Evolutionary conservation across 1,140 invertebrate genomes (phyloP), one percentile per base, ranked within the genome.

Genomic region (Rhopalosiphum padi): DNA sequence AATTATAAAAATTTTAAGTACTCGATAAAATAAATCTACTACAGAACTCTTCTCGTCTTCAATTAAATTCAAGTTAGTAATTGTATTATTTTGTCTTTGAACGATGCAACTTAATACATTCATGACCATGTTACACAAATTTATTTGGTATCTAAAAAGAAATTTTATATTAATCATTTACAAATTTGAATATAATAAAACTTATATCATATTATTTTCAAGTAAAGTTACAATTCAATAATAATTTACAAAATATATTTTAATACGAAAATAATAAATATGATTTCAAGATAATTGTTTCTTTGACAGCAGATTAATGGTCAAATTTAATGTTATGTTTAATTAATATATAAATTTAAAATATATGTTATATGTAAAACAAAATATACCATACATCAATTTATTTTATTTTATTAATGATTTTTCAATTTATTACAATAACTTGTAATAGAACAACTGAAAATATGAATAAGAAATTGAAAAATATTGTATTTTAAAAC

Each of bases 61-160:
- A 55, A 93, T 53, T 53, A 37, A 43, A 51, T 86, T 86, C 51
- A 93, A 6, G 22, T 86, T 93, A 21, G 82, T 93, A 86, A 93
- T 93, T 2, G 43, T 30, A 18, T 83, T 48, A 93, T 93, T 93
- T 93, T 83, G 91, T 55, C 82, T 35, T 53, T 86, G 91, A 55
- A 93, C 25, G 25, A 93, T 93, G 15, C 86, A 86, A 55, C 43
- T 93, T 85, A 93, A 86, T 85, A 86, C 46, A 93, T 86, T 93
- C 91, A 93, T 93, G 21, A 93, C 82, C 91, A 93, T 86, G 35
- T 93, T 93, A 86, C 82, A 86, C 23, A 93, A 86, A 83, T 93
- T 93, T 37, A 93, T 93, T 93, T 93, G 91, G 21, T 55, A 51
- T 55, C 91, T 93, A 43, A 93, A 89, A 83, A 91, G 46, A 90